Evolutionary conservation across 2,113 vertebrate species (phyloP), one percentile per base, ranked within the genome.

Genomic region (Callopanchax toddi): DNA sequence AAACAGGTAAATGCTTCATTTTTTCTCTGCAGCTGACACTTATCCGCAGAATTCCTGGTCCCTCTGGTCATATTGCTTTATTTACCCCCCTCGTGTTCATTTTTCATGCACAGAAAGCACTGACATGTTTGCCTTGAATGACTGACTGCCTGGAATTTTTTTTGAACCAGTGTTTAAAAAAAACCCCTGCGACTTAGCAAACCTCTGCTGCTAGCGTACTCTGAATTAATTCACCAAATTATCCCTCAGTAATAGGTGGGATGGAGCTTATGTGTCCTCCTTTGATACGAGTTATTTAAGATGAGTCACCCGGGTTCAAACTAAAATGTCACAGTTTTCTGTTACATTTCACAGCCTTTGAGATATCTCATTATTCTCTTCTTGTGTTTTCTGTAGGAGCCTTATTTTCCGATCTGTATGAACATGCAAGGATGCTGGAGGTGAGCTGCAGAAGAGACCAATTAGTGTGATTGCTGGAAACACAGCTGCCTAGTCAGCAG

Each of bases 1-100:
- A 94, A 99, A 92, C 97, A 99, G 97, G 97, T 98, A 96, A 95
- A 92, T 92, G 92, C 91, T 92, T 92, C 91, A 92, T 93, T 92
- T 93, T 93, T 92, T 91, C 89, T 92, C 89, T 60, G 76, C 82
- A 84, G 89, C 86, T 93, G 91, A 93, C 92, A 93, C 90, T 92
- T 91, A 92, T 92, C 90, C 59, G 87, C 75, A 83, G 83, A 93
- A 92, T 93, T 92, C 90, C 91, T 92, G 90, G 90, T 93, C 90
- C 86, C 87, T 91, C 87, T 92, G 91, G 92, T 93, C 91, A 92
- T 92, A 93, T 92, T 93, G 92, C 89, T 91, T 92, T 92, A 93
- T 93, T 93, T 93, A 91, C 82, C 89, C 85, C 85, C 89, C 74
- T 50, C n/a, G 45, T 85, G 87, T 89, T 92, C 92, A 92, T 93